Evolutionary conservation across 2,797 vertebrate species (phyloP).

Genomic region (Gorsachius magnificus): DNA sequence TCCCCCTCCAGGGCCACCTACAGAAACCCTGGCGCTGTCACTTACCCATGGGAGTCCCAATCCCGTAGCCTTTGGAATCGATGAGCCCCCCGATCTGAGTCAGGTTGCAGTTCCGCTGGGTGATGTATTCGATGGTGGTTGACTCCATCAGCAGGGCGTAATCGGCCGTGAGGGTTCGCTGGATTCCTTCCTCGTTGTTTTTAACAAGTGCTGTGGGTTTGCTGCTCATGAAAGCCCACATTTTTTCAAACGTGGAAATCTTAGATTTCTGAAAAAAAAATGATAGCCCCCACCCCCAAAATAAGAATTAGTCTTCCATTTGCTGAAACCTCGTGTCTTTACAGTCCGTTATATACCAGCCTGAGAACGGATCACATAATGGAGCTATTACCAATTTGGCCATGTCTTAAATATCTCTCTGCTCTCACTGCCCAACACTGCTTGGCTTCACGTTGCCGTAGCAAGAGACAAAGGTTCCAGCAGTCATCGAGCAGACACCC

Average conservation of each 20-base stretch:
- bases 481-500: not conserved
- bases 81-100: conserved; percentile 96
- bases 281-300: not conserved
- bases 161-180: conserved; percentile 92
- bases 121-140: conserved; percentile 95
- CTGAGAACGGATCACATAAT: not conserved
- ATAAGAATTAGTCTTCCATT: not conserved
- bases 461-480: not conserved
- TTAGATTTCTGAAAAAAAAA: conserved; percentile 90
- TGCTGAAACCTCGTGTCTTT: not conserved
- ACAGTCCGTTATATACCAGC: too few species aligned
- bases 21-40: accelerated
- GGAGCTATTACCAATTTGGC: not conserved
- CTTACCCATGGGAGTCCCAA: conserved; percentile 96
- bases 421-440: accelerated
- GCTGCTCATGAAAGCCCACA: conserved; percentile 99
- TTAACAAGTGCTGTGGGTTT: conserved; percentile 93
- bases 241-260: conserved; percentile 98
- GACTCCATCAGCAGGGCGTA: conserved; percentile 98
- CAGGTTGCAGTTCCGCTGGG: conserved; percentile 95
- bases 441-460: not conserved
- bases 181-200: conserved; percentile 96
- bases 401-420: not conserved
- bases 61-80: conserved; percentile 97
- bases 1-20: accelerated